Conservation (phyloP, 2,888 invertebrate species). For the Drosophila conformis region DNA sequence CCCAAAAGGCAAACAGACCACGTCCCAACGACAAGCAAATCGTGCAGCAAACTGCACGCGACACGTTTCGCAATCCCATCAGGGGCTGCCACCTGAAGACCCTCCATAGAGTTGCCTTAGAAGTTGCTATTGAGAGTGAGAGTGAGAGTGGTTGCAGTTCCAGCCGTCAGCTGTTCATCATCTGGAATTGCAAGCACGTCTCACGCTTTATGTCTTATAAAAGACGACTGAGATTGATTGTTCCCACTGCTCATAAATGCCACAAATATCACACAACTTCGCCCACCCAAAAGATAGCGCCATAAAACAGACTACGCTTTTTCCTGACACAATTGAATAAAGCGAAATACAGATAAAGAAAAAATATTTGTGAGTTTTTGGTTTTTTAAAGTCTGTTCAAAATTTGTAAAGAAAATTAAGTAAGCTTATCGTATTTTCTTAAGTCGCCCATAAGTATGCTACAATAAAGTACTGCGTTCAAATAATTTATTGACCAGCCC, state of each 20-base stretch:
- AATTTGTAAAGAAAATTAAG: not conserved
- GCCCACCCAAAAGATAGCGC: slow-evolving; percentile 6
- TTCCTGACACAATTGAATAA: not conserved
- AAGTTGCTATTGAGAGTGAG: slow-evolving; percentile 25
- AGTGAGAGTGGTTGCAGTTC: slow-evolving; percentile 14
- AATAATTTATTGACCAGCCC: not conserved
- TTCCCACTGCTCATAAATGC: slow-evolving; percentile 58
- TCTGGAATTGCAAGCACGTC: slow-evolving; percentile 64
- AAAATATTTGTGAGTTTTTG: not conserved
- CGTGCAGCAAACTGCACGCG: slow-evolving; percentile 73
- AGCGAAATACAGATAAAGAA: not conserved
- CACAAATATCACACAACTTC: slow-evolving; percentile 52
- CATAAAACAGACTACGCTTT: slow-evolving; percentile 8
- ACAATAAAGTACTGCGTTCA: no score
- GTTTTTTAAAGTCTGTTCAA: not conserved
- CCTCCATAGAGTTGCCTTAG: slow-evolving; percentile 25
- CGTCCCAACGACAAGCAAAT: slow-evolving; percentile 74
- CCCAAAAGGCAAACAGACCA: slow-evolving; percentile 31
- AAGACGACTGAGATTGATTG: slow-evolving; percentile 66
- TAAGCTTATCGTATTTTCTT: not conserved
- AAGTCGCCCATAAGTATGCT: not conserved
- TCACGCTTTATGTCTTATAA: slow-evolving; percentile 46
- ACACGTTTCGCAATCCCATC: slow-evolving; percentile 68
- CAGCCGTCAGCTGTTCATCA: not conserved
- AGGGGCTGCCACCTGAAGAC: slow-evolving; percentile 15